Base-by-base conservation (phyloP, 2,888 invertebrate genomes). In the Nomada goodeniana region DNA sequence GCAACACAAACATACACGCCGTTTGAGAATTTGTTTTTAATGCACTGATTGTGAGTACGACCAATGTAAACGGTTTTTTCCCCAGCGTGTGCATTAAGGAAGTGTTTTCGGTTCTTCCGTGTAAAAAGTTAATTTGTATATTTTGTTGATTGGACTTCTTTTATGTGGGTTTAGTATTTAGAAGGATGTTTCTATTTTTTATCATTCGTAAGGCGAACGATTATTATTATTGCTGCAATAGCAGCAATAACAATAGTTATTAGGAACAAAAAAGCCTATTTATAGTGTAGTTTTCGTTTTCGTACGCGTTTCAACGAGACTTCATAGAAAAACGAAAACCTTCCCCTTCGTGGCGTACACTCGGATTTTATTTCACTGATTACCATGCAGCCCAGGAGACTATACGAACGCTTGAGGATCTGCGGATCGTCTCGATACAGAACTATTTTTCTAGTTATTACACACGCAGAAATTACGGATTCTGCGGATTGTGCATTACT, bases 361-460 rank as follows among this genome's bases (percentile, higher is more conserved):
- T 53, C 13, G 42, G n/a, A 72, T 64, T 55, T 72, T 55, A 55
- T 64, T 64, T 72, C 26, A 44, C 42, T 44, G 72, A 70, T 70
- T 50, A 29, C 20, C 57, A 18, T 36, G 15, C 47, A 47, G 47
- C 36, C 29, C 42, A 23, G n/a, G n/a, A 42, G n/a, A 44, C 44
- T 15, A 44, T 9, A n/a, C 1, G 7, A 72, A 26, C 29, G 44
- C 18, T 44, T 15, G 26, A 61, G 20, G 42, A 52, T 26, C 47
- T 29, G 3, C 13, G 60, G 18, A 67, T 60, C 64, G 7, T 67
- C 60, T 73, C 26, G 26, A 47, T 23, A 61, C 47, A 65, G 23
- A 76, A 70, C 76, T 76, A 70, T 76, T 76, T 80, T 70, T 65
- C 70, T 76, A 69, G 60, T 60, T 71, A 64, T n/a, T 61, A 57